Conservation (phyloP, 2,888 invertebrate genomes). For the Agonopterix subpropinquella region DNA sequence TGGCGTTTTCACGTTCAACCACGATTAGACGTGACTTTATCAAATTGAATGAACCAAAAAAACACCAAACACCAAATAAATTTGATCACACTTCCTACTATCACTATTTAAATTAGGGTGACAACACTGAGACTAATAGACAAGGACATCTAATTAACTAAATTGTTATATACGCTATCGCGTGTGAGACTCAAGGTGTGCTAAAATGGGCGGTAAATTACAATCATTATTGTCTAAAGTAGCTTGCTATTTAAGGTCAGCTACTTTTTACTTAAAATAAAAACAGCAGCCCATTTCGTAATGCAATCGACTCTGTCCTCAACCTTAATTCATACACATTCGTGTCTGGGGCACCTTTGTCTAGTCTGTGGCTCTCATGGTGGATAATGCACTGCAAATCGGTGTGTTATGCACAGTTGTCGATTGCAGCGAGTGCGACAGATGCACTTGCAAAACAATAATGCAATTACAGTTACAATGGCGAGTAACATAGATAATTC, state of each 20-base stretch:
- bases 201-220: constrained; percentile 30
- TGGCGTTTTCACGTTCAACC: too few relatives aligned
- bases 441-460: constrained; percentile 4
- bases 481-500: too few relatives aligned
- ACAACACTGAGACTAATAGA: neutral
- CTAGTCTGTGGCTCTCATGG: constrained; percentile 15
- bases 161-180: constrained; percentile 5
- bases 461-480: neutral
- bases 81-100: too few relatives aligned
- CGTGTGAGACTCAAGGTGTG: constrained; percentile 20
- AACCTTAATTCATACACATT: constrained; percentile 40
- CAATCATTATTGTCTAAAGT: constrained; percentile 37
- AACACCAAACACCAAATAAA: too few relatives aligned
- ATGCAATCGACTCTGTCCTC: constrained; percentile 34
- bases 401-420: constrained; percentile 26
- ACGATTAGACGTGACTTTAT: too few relatives aligned
- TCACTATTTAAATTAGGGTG: neutral
- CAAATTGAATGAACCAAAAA: too few relatives aligned
- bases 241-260: constrained; percentile 26
- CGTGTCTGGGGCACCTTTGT: constrained; percentile 14
- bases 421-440: constrained; percentile 1
- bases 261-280: constrained; percentile 29
- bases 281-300: constrained; percentile 26
- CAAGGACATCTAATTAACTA: constrained; percentile 7
- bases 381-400: constrained; percentile 26